Evolutionary conservation across 1,140 invertebrate genomes (phyloP).

Genomic region (Diorhabda carinulata): DNA sequence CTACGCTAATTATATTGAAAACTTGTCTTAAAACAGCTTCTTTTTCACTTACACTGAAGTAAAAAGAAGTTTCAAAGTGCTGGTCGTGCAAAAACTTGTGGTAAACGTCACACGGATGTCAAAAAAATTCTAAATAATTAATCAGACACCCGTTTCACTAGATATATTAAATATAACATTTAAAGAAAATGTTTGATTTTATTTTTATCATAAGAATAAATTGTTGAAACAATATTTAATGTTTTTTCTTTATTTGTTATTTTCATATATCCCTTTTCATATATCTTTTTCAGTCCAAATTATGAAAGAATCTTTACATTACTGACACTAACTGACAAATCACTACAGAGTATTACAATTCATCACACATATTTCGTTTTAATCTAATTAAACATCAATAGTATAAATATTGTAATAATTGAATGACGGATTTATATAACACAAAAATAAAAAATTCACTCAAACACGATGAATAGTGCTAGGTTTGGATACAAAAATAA

Average conservation of each 20-base stretch:
- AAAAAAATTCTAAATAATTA: background rate
- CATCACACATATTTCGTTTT: constrained; percentile 1
- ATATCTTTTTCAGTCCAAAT: background rate
- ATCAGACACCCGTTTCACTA: background rate
- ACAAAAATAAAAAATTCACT: too few species aligned
- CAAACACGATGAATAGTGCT: too few species aligned
- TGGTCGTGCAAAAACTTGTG: background rate
- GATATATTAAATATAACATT: background rate
- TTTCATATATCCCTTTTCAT: background rate
- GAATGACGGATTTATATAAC: too few species aligned
- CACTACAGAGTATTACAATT: background rate
- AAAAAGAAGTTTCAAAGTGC: background rate
- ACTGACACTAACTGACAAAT: background rate
- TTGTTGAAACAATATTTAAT: too few species aligned
- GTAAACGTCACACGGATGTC: constrained; percentile 5
- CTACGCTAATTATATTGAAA: too few species aligned
- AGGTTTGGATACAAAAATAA: too few species aligned
- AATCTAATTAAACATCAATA: too few species aligned
- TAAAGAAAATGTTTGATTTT: background rate
- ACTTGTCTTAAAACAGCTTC: too few species aligned
- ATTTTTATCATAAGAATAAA: too few species aligned
- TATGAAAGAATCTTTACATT: background rate
- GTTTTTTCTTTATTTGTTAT: background rate
- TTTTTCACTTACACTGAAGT: background rate
- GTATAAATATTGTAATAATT: too few species aligned